phyloP scores from a whole-genome alignment of 2,888 invertebrate genomes.

The Phorcus lineatus region DNA sequence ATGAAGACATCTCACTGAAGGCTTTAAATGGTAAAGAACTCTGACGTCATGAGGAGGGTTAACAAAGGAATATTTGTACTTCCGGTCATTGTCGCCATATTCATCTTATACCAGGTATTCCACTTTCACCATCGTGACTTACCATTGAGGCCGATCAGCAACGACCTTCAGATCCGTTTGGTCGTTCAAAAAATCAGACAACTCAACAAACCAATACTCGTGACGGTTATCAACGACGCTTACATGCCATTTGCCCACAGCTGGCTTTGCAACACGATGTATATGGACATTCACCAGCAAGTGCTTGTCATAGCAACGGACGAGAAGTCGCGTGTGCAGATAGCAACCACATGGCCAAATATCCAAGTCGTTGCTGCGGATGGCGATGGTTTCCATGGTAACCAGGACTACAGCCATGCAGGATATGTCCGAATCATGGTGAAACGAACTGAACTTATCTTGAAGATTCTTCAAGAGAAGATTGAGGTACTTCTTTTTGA shows the following conservation, averaged over 20 bases:
- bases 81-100: too few species aligned
- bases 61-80: too few species aligned
- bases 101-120: too few species aligned
- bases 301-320: constrained; percentile 60
- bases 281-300: constrained; percentile 53
- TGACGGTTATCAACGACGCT: constrained; percentile 57
- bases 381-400: constrained; percentile 36
- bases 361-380: constrained; percentile 44
- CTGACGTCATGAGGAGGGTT: too few species aligned
- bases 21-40: too few species aligned
- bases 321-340: constrained; percentile 38
- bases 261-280: constrained; percentile 59
- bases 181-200: constrained; percentile 16
- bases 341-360: constrained; percentile 53
- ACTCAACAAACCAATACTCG: constrained; percentile 41
- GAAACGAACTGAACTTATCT: constrained; percentile 48
- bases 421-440: constrained; percentile 62
- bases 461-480: constrained; percentile 42
- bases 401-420: constrained; percentile 55
- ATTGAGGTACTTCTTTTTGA: constrained; percentile 58
- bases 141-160: too few species aligned
- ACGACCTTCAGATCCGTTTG: too few species aligned
- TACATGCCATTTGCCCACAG: constrained; percentile 56
- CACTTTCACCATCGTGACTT: too few species aligned
- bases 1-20: too few species aligned